Evolutionary conservation across 2,113 vertebrate species (phyloP).

Genomic region (Vimba vimba): DNA sequence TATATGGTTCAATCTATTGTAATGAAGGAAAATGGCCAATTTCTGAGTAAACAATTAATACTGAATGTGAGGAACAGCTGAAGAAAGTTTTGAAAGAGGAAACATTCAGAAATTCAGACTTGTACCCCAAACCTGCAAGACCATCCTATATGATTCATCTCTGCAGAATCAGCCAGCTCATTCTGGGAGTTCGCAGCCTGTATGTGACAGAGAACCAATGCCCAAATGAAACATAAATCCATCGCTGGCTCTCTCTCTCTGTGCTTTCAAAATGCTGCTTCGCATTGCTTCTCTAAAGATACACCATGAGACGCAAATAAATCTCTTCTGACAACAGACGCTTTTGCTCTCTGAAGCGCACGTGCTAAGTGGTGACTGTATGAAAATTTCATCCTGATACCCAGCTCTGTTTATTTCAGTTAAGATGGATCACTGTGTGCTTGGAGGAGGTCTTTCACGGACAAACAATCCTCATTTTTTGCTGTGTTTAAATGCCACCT

Average conservation of each 20-base stretch:
- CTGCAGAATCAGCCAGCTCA: conserved; percentile 72
- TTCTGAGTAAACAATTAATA: background rate
- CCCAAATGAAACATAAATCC: conserved; percentile 71
- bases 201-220: conserved; percentile 74
- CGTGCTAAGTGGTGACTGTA: conserved; percentile 62
- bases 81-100: conserved; percentile 30
- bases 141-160: conserved; percentile 74
- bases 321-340: conserved; percentile 55
- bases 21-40: background rate
- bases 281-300: conserved; percentile 67
- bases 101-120: conserved; percentile 60
- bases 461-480: background rate
- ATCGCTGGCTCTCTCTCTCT: conserved; percentile 46
- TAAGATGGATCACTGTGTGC: background rate
- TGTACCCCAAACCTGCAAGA: conserved; percentile 58
- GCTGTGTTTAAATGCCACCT: background rate
- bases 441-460: background rate
- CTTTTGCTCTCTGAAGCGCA: conserved; percentile 25
- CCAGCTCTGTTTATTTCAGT: conserved; percentile 23
- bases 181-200: conserved; percentile 67
- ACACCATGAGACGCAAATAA: conserved; percentile 51
- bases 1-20: background rate
- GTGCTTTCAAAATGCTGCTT: conserved; percentile 65
- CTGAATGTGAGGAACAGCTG: conserved; percentile 23
- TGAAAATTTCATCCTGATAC: conserved; percentile 65